These are phyloP conservation scores for Perithous albicinctus DNA, from an alignment of 2,888 invertebrate species.

Conservation along the genomic window DNA sequence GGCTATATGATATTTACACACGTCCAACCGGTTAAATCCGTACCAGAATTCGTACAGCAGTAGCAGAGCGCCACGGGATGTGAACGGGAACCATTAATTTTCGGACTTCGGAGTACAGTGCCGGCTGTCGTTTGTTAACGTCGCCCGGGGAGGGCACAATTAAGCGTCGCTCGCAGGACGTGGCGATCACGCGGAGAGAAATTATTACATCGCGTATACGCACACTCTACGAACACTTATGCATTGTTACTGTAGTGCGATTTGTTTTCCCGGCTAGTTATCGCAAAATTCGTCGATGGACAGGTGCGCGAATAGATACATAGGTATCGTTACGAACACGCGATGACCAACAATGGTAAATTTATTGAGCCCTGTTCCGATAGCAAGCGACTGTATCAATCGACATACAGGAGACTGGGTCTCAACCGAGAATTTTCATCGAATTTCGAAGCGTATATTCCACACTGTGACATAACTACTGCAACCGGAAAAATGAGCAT, in stretches of 20 bases:
- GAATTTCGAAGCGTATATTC: not conserved
- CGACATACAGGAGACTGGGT: not conserved
- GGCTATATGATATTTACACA: slow-evolving; percentile 52
- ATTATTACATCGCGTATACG: slow-evolving; percentile 61
- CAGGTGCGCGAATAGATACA: slow-evolving; percentile 4
- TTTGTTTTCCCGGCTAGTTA: slow-evolving; percentile 54
- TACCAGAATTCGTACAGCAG: slow-evolving; percentile 54
- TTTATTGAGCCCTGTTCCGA: not conserved
- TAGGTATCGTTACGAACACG: not conserved
- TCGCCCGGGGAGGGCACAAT: slow-evolving; percentile 68
- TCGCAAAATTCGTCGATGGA: slow-evolving; percentile 47
- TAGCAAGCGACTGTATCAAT: not conserved
- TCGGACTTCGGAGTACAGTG: slow-evolving; percentile 63
- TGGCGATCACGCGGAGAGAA: slow-evolving; percentile 65
- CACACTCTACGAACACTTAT: slow-evolving; percentile 29
- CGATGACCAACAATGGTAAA: not conserved
- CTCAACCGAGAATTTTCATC: not conserved
- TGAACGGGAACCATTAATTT: slow-evolving; percentile 70
- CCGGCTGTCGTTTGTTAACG: slow-evolving; percentile 69
- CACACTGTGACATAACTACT: not conserved
- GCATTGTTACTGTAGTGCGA: slow-evolving; percentile 10
- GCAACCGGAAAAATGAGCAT: not conserved
- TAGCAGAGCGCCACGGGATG: slow-evolving; percentile 38
- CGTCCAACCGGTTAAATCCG: slow-evolving; percentile 52
- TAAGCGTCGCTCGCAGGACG: slow-evolving; percentile 68